Conservation (phyloP, 2,888 invertebrate genomes). For the Tuta absoluta region DNA sequence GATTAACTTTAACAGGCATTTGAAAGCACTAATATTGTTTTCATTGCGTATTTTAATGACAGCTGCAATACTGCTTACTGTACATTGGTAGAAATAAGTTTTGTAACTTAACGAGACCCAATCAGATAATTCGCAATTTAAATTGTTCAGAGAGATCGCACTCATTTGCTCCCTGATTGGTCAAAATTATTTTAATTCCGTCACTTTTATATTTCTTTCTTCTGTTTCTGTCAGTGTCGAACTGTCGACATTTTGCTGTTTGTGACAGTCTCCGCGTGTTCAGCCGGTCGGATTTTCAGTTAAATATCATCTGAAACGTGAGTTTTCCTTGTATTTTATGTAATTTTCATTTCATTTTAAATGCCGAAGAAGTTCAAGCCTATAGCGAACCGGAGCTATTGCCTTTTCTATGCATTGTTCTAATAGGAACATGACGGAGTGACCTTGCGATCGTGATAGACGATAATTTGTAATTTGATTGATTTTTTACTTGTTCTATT, state of each 20-base stretch:
- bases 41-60: neutral
- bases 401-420: neutral
- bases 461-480: constrained; percentile 31
- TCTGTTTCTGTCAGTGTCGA: neutral
- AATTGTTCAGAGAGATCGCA: neutral
- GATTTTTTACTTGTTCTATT: constrained; percentile 24
- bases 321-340: constrained; percentile 41
- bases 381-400: neutral
- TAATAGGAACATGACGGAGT: constrained; percentile 2
- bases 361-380: neutral
- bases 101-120: neutral
- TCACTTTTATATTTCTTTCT: constrained; percentile 22
- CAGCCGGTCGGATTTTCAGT: constrained; percentile 50
- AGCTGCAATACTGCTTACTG: neutral
- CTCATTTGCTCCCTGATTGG: neutral
- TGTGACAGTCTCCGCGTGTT: constrained; percentile 56
- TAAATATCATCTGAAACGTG: constrained; percentile 45
- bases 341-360: neutral
- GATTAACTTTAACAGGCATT: neutral
- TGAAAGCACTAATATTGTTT: neutral
- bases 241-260: constrained; percentile 33
- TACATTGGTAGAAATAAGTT: neutral
- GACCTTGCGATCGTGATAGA: constrained; percentile 35
- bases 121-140: neutral
- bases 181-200: constrained; percentile 7